phyloP scores from a whole-genome alignment of 2,888 invertebrate species.

The Ornithoptera priamus region DNA sequence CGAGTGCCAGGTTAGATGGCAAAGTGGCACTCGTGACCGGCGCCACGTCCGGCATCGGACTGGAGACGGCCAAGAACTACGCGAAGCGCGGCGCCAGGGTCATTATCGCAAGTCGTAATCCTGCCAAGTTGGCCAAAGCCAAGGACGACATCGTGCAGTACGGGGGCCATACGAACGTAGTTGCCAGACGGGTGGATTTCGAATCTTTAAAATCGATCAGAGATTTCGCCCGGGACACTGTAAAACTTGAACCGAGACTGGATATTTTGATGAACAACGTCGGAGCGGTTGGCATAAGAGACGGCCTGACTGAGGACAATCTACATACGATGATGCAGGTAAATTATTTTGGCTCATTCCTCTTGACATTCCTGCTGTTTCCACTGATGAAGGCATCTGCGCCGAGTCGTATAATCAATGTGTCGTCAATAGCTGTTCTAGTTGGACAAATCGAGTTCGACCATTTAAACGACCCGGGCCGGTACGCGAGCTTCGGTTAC shows the following conservation, averaged over 20 bases:
- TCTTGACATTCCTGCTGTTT: slow-evolving; percentile 58
- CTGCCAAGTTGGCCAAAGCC: slow-evolving; percentile 47
- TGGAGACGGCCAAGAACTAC: slow-evolving; percentile 61
- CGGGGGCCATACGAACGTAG: slow-evolving; percentile 47
- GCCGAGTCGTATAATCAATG: slow-evolving; percentile 57
- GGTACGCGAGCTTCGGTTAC: slow-evolving; percentile 77
- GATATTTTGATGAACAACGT: slow-evolving; percentile 52
- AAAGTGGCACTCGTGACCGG: slow-evolving; percentile 68
- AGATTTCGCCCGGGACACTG: slow-evolving; percentile 79
- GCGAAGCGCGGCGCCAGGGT: slow-evolving; percentile 78
- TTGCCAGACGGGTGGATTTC: slow-evolving; percentile 68
- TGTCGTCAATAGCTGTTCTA: too few species aligned
- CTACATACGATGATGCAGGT: slow-evolving; percentile 83
- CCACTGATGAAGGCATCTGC: slow-evolving; percentile 54
- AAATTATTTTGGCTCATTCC: slow-evolving; percentile 61
- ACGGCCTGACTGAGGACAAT: slow-evolving; percentile 78
- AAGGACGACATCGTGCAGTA: slow-evolving; percentile 43
- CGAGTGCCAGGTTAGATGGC: slow-evolving; percentile 47
- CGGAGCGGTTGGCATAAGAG: slow-evolving; percentile 50
- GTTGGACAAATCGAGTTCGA: slow-evolving; percentile 83
- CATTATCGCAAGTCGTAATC: slow-evolving; percentile 77
- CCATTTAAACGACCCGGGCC: slow-evolving; percentile 84
- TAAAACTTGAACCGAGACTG: slow-evolving; percentile 66
- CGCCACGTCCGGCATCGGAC: slow-evolving; percentile 58
- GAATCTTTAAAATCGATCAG: slow-evolving; percentile 75